Percentiles rank a stretch among this genome's conserved stretches.
Conservation (phyloP, 2,113 vertebrate genomes). For the Perognathus longimembris region DNA sequence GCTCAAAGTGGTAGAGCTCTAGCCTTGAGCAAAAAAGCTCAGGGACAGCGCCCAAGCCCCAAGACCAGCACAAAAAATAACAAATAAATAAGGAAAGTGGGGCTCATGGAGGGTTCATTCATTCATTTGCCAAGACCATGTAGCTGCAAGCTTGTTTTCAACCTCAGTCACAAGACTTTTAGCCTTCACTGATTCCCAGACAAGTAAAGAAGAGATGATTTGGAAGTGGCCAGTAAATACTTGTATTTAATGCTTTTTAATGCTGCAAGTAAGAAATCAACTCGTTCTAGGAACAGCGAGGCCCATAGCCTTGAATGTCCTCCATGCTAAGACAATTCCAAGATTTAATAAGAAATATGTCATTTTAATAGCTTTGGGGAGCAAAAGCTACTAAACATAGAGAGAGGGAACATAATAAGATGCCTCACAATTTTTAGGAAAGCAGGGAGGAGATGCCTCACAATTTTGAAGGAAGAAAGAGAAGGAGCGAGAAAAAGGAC, state of each 20-base stretch:
- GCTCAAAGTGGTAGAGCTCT: no score
- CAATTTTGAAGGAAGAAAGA: not conserved
- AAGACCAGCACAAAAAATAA: no score
- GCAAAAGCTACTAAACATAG: not conserved
- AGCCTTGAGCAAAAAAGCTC: no score
- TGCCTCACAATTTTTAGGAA: not conserved
- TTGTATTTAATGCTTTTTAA: not conserved
- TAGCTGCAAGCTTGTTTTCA: not conserved
- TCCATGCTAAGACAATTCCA: slow-evolving; percentile 29
- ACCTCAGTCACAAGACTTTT: not conserved
- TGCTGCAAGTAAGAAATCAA: not conserved
- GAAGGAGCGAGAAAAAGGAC: no score
- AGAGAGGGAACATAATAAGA: not conserved
- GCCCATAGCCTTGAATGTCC: not conserved
- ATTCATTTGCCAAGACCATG: not conserved
- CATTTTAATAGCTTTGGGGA: not conserved
- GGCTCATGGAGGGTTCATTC: not conserved
- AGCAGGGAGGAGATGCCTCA: not conserved
- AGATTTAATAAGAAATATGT: slow-evolving; percentile 18
- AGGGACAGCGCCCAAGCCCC: no score
- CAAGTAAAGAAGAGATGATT: not conserved
- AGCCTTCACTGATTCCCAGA: not conserved
- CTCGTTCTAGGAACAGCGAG: not conserved
- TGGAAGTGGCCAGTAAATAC: not conserved
- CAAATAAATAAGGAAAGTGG: not conserved